Percentiles rank a stretch among this genome's conserved stretches.
phyloP scores from a whole-genome alignment of 2,888 invertebrate species.

The Steinernema hermaphroditum region DNA sequence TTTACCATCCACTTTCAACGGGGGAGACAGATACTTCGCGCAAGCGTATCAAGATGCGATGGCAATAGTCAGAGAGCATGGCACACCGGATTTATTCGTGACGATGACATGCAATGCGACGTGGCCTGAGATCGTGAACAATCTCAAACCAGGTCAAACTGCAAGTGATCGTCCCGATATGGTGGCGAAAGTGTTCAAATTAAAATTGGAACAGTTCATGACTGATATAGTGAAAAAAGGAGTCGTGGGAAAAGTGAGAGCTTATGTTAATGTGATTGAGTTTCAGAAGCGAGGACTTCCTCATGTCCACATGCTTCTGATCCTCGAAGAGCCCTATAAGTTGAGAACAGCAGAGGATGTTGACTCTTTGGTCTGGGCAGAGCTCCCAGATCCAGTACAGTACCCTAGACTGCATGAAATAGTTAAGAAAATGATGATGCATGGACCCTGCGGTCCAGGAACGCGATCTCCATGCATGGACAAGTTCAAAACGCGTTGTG shows the following conservation, averaged over 20 bases:
- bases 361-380: conserved; percentile 66
- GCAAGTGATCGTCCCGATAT: conserved; percentile 47
- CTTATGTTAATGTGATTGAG: conserved; percentile 55
- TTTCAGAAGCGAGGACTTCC: conserved; percentile 64
- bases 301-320: conserved; percentile 56
- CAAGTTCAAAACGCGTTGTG: background rate
- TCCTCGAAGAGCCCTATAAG: conserved; percentile 35
- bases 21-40: conserved; percentile 64
- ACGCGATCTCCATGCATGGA: conserved; percentile 34
- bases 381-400: conserved; percentile 55
- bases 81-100: conserved; percentile 51
- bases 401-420: conserved; percentile 60
- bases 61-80: conserved; percentile 45
- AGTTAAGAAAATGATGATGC: conserved; percentile 65
- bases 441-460: conserved; percentile 66
- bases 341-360: conserved; percentile 46
- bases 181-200: conserved; percentile 45
- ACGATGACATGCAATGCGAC: conserved; percentile 64
- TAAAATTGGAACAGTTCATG: conserved; percentile 49
- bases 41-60: conserved; percentile 50
- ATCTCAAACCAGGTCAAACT: conserved; percentile 42
- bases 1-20: conserved; percentile 54
- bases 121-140: conserved; percentile 51
- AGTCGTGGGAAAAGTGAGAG: conserved; percentile 47
- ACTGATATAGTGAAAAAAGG: conserved; percentile 38